Evolutionary conservation across 2,888 invertebrate genomes (phyloP).

Genomic region (Drosophila nr. perissopoda): DNA sequence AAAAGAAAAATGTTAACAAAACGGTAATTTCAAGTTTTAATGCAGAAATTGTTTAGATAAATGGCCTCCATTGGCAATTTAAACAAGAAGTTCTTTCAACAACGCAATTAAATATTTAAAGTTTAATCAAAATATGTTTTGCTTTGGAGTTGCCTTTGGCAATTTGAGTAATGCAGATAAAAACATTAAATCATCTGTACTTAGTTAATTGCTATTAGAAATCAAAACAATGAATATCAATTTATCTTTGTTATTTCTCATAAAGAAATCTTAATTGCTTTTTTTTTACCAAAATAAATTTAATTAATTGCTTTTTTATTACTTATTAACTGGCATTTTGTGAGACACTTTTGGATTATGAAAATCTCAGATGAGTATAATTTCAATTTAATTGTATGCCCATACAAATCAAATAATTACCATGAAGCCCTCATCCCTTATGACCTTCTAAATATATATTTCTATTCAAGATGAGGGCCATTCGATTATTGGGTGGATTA

Average conservation of each 20-base stretch:
- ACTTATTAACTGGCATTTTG: background rate
- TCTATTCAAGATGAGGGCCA: slow-evolving; percentile 24
- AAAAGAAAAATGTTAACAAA: background rate
- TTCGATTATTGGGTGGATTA: slow-evolving; percentile 20
- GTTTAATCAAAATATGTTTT: background rate
- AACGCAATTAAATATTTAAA: background rate
- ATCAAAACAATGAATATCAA: background rate
- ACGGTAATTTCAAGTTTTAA: background rate
- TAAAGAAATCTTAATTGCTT: background rate
- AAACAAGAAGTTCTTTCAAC: background rate
- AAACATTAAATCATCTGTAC: background rate
- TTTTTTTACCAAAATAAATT: too few species aligned
- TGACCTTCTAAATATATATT: slow-evolving; percentile 26
- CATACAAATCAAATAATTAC: slow-evolving; percentile 5
- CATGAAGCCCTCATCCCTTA: slow-evolving; percentile 23
- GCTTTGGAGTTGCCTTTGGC: background rate
- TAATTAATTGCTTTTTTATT: too few species aligned
- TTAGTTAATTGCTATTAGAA: background rate
- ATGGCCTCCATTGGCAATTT: background rate
- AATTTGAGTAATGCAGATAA: background rate
- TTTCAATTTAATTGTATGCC: background rate
- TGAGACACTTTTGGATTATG: background rate
- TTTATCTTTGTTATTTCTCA: background rate
- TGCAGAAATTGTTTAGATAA: background rate
- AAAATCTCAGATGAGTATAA: background rate